Evolutionary conservation across 2,888 invertebrate genomes (phyloP).

Genomic region (Heteropelma amictum): DNA sequence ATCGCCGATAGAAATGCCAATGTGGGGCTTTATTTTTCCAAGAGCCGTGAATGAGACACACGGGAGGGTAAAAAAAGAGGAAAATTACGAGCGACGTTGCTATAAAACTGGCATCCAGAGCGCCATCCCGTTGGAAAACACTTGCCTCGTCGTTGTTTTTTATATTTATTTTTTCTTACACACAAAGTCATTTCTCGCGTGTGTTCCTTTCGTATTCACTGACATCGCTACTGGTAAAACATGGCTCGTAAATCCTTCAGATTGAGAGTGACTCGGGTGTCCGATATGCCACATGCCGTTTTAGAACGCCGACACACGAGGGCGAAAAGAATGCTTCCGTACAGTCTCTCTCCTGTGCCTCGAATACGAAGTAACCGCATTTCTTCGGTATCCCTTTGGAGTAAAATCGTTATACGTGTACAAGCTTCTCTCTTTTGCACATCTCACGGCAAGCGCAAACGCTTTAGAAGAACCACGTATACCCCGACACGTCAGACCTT

Average conservation of each 20-base stretch:
- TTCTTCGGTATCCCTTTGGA: not conserved
- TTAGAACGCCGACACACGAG: slow-evolving; percentile 12
- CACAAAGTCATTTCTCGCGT: slow-evolving; percentile 5
- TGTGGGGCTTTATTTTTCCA: slow-evolving; percentile 5
- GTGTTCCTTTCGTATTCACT: not conserved
- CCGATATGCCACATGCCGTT: slow-evolving; percentile 65
- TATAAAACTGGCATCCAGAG: slow-evolving; percentile 6
- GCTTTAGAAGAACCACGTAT: no score
- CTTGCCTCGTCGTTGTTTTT: not conserved
- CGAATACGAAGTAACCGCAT: slow-evolving; percentile 62
- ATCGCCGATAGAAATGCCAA: slow-evolving; percentile 26
- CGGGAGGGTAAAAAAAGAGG: not conserved
- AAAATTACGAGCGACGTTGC: not conserved
- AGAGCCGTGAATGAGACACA: slow-evolving; percentile 14
- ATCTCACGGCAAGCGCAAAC: slow-evolving; percentile 14
- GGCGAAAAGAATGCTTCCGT: slow-evolving; percentile 56
- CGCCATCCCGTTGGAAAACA: no score
- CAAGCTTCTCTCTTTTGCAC: not conserved
- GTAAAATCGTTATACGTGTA: no score
- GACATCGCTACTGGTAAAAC: slow-evolving; percentile 40
- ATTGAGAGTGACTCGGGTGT: slow-evolving; percentile 67
- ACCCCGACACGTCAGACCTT: not conserved
- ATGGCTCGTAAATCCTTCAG: slow-evolving; percentile 64
- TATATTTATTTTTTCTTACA: not conserved
- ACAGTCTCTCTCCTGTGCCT: slow-evolving; percentile 51